Conservation (phyloP, 1,140 invertebrate genomes). For the Drosophila carrolli region DNA sequence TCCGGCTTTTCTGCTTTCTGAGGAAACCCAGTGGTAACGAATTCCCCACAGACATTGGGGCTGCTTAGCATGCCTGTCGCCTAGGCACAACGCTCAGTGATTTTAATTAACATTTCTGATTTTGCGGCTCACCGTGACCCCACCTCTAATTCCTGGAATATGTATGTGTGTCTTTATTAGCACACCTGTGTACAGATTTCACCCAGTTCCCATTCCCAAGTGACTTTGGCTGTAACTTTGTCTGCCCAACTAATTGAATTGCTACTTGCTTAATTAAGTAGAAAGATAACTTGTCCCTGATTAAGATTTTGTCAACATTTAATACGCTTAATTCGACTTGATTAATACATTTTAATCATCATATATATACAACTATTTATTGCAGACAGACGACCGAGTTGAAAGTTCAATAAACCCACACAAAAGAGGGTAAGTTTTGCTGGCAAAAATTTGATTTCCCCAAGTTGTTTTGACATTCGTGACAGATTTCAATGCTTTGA, state of each 20-base stretch:
- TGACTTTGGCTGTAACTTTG: slow-evolving; percentile 43
- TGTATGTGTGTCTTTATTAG: slow-evolving; percentile 53
- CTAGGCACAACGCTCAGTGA: slow-evolving; percentile 65
- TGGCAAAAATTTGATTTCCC: slow-evolving; percentile 10
- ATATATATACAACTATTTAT: slow-evolving; percentile 39
- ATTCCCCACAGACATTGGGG: slow-evolving; percentile 46
- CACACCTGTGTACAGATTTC: slow-evolving; percentile 61
- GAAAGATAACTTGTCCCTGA: slow-evolving; percentile 53
- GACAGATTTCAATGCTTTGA: slow-evolving; percentile 40
- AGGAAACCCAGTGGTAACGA: neutral
- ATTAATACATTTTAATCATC: slow-evolving; percentile 51
- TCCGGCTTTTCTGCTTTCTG: slow-evolving; percentile 21
- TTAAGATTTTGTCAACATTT: slow-evolving; percentile 57
- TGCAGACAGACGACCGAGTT: slow-evolving; percentile 45
- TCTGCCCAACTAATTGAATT: slow-evolving; percentile 72
- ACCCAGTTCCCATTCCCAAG: slow-evolving; percentile 23
- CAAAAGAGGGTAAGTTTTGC: slow-evolving; percentile 50
- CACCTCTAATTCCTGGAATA: slow-evolving; percentile 6
- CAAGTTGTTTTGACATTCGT: slow-evolving; percentile 20
- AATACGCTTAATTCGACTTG: slow-evolving; percentile 53
- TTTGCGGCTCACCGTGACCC: slow-evolving; percentile 58
- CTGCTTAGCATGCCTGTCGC: slow-evolving; percentile 55
- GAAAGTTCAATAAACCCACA: slow-evolving; percentile 38
- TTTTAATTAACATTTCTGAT: slow-evolving; percentile 83
- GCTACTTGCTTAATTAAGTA: slow-evolving; percentile 73